These are phyloP conservation scores for Trachelus iudaicus DNA, from an alignment of 2,888 invertebrate species.

Conservation along the genomic window DNA sequence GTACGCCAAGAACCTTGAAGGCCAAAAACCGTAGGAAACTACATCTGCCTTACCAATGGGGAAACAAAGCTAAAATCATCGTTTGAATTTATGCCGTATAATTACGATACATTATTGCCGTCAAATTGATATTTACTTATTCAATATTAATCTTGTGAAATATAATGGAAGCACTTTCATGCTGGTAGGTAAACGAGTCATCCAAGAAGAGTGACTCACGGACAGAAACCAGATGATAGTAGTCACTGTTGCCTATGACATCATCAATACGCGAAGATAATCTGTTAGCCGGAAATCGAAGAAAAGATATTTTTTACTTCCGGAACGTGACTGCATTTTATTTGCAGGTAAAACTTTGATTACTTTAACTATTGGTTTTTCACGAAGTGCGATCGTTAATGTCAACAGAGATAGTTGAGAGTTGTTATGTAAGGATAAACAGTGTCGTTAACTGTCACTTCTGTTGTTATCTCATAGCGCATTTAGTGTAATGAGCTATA, in stretches of 20 bases:
- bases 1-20: neutral
- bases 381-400: neutral
- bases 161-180: neutral
- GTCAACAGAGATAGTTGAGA: neutral
- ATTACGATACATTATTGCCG: neutral
- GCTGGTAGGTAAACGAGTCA: neutral
- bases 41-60: neutral
- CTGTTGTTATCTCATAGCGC: neutral
- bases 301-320: neutral
- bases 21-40: neutral
- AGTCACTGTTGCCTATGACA: neutral
- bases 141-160: neutral
- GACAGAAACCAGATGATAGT: neutral
- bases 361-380: neutral
- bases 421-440: neutral
- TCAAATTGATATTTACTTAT: neutral
- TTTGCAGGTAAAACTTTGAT: neutral
- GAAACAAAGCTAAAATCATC: neutral
- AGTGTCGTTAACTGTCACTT: neutral
- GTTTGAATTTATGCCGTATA: neutral
- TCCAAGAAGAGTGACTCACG: neutral
- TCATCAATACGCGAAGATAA: neutral
- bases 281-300: neutral
- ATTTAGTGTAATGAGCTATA: neutral
- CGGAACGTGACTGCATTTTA: neutral